Conservation (phyloP, 2,113 vertebrate genomes). For the Amblyornis subalaris region DNA sequence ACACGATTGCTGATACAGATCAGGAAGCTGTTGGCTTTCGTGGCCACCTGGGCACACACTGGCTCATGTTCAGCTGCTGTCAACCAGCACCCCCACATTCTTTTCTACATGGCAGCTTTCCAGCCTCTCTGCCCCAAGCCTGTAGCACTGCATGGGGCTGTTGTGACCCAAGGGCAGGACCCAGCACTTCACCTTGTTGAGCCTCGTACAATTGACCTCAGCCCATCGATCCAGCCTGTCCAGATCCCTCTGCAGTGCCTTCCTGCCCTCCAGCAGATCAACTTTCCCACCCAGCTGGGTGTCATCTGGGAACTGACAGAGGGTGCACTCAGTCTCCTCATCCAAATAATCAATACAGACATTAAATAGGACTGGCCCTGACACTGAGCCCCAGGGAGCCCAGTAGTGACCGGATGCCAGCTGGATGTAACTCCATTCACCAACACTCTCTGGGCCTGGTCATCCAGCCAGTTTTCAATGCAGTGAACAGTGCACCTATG, state of each 20-base stretch:
- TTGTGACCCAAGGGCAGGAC: background rate
- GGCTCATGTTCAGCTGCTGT: background rate
- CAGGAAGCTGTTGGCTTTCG: background rate
- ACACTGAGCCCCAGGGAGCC: background rate
- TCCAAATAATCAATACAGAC: background rate
- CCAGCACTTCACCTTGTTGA: fast-evolving
- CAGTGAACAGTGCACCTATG: background rate
- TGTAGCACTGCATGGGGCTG: background rate
- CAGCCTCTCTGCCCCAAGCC: background rate
- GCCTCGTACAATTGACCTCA: background rate
- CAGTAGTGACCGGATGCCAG: background rate
- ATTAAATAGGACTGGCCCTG: background rate
- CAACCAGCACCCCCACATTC: background rate
- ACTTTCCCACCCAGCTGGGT: background rate
- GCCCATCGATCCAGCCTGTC: background rate
- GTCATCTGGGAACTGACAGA: background rate
- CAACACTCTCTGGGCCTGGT: background rate
- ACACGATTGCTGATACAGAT: background rate
- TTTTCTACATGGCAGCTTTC: background rate
- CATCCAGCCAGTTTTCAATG: background rate
- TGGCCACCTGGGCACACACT: background rate
- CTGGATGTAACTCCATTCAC: background rate
- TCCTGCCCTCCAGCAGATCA: background rate
- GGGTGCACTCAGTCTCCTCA: too few relatives aligned
- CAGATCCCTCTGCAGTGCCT: background rate